Conservation (phyloP, 2,113 vertebrate genomes). For the Chunga burmeisteri region DNA sequence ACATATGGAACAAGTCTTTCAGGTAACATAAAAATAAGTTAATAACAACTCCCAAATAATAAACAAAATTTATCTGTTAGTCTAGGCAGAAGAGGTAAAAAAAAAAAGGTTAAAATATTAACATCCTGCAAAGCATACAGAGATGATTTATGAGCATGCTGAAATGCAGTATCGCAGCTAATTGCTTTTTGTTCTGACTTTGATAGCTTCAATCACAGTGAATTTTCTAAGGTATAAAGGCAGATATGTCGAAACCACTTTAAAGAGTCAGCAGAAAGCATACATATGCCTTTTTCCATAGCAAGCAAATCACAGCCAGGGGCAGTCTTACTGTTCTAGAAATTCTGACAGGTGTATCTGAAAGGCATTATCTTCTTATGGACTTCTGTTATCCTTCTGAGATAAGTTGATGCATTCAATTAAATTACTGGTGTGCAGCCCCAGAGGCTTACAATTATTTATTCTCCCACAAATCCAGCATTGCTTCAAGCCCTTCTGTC, state of each 20-base stretch:
- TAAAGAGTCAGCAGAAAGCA: neutral
- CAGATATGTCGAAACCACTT: neutral
- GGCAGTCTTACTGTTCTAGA: neutral
- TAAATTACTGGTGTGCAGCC: constrained; percentile 3
- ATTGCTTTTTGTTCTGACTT: neutral
- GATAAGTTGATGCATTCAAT: neutral
- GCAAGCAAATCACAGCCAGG: neutral
- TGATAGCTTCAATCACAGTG: neutral
- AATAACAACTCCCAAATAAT: neutral
- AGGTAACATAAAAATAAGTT: neutral
- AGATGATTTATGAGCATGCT: neutral
- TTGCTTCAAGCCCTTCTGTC: constrained; percentile 22
- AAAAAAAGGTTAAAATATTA: neutral
- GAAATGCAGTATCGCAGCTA: neutral
- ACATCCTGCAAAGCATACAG: neutral
- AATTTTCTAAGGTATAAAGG: neutral
- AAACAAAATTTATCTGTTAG: neutral
- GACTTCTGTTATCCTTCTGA: neutral
- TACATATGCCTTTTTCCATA: neutral
- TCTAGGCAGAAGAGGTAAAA: neutral
- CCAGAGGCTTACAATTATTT: neutral
- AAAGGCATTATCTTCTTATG: neutral
- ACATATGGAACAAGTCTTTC: neutral
- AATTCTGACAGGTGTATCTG: neutral
- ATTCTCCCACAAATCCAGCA: neutral